These are phyloP conservation scores for Ptychodera flava DNA, from an alignment of 35 echinoderm and acorn worm species.

Conservation along the genomic window DNA sequence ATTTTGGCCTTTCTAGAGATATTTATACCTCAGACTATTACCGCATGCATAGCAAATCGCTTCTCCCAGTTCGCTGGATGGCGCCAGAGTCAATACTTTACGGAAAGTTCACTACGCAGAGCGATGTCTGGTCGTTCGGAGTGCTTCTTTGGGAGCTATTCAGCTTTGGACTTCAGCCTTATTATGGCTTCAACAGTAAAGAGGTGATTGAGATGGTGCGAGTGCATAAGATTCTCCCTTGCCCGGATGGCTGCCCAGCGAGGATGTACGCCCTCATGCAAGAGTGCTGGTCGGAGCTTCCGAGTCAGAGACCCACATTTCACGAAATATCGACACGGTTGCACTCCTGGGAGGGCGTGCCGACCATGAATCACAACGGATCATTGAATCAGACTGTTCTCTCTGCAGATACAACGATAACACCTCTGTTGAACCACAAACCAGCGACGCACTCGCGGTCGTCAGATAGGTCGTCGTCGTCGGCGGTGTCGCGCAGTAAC, in stretches of 20 bases:
- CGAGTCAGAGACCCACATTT: constrained; percentile 56
- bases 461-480: neutral
- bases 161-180: constrained; percentile 85
- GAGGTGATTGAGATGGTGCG: constrained; percentile 98
- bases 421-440: neutral
- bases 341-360: constrained; percentile 69
- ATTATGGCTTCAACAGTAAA: constrained; percentile 90
- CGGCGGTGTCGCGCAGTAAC: neutral
- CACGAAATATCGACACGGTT: constrained; percentile 62
- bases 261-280: constrained; percentile 96
- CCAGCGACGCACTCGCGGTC: neutral
- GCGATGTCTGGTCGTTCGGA: constrained; percentile 97
- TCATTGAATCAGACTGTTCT: neutral
- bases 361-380: constrained; percentile 31
- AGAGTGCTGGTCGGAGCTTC: constrained; percentile 90
- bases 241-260: constrained; percentile 78
- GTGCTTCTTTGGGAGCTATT: constrained; percentile 99
- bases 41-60: constrained; percentile 63
- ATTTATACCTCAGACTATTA: constrained; percentile 97
- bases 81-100: constrained; percentile 87
- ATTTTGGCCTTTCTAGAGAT: constrained; percentile 91
- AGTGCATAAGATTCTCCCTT: constrained; percentile 71
- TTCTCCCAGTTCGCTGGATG: constrained; percentile 95
- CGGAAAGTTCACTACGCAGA: constrained; percentile 83
- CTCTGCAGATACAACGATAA: neutral